phyloP scores from a whole-genome alignment of 1,140 invertebrate genomes.

The Proales similis region DNA sequence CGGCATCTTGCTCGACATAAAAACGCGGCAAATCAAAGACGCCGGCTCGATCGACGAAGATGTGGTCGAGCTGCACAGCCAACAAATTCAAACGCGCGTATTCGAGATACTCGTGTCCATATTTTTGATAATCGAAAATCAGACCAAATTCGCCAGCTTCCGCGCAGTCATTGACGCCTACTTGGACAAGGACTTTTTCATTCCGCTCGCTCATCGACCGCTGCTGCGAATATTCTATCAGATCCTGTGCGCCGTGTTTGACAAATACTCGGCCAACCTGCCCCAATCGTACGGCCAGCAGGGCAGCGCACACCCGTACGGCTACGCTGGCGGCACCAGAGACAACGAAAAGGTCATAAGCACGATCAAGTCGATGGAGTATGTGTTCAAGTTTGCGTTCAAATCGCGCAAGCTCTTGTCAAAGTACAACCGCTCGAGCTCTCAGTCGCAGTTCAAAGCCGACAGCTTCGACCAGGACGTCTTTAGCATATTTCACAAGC shows the following conservation, averaged over 20 bases:
- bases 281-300: too few relatives aligned
- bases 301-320: too few relatives aligned
- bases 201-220: slow-evolving; percentile 10
- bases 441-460: neutral
- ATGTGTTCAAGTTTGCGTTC: slow-evolving; percentile 33
- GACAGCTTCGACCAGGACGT: slow-evolving; percentile 18
- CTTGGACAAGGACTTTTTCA: slow-evolving; percentile 32
- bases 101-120: slow-evolving; percentile 33
- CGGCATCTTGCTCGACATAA: slow-evolving; percentile 19
- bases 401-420: slow-evolving; percentile 24
- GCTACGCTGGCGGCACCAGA: too few relatives aligned
- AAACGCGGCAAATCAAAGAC: neutral
- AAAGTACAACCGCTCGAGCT: slow-evolving; percentile 7
- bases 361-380: slow-evolving; percentile 33
- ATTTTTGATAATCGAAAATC: slow-evolving; percentile 37
- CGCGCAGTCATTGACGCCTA: slow-evolving; percentile 24
- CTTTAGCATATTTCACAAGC: neutral
- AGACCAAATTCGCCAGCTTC: slow-evolving; percentile 34
- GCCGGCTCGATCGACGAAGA: neutral
- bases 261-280: slow-evolving; percentile 12
- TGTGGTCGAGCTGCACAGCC: slow-evolving; percentile 4
- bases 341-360: slow-evolving; percentile 13
- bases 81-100: slow-evolving; percentile 20
- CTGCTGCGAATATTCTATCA: slow-evolving; percentile 21
- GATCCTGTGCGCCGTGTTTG: neutral